Base-by-base conservation (phyloP, 2,113 vertebrate species). In the Crypturellus undulatus region DNA sequence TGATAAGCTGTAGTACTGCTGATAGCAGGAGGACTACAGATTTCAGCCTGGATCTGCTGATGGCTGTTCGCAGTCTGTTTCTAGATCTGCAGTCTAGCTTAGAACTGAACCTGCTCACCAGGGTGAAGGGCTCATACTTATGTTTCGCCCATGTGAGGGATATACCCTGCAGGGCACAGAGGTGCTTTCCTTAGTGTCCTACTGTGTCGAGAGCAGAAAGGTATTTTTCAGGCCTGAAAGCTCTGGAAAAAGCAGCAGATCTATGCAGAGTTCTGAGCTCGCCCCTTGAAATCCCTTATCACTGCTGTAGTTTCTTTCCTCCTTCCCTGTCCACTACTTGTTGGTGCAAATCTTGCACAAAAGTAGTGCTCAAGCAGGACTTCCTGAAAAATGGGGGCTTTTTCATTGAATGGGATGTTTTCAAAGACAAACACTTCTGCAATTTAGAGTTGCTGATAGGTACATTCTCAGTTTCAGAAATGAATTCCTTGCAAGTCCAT, bases 401-500 rank as follows among this genome's bases (percentile, higher is more conserved):
- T 78, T 75, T 58, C 54, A 16, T 81, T 0, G 0, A 42, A 5
- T 10, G 21, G 13, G 36, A 30, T 80, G 2, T 58, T 89, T 86
- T 30, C 22, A 86, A 58, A 58, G 20, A 16, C 2, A 12, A 32
- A 42, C 56, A 13, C 20, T 77, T 80, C 60, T 78, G 64, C 80
- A 80, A 21, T 7, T 6, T 8, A 4, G 24, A 54, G 78, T 14
- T 32, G 32, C 38, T 52, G 25, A 59, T 30, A 36, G 38, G 43
- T 56, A 10, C 18, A 34, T 15, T 54, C 51, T 18, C 40, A 73
- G 8, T n/a, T 86, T 68, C 40, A 43, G 30, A 58, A 71, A 36
- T 19, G 2, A 87, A 28, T 8, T 59, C 22, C 15, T 10, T 3
- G 2, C 19, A 28, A 0, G 54, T 25, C 30, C 3, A 1, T 18